phyloP scores from a whole-genome alignment of 2,888 invertebrate genomes.

The Sinohyriopsis cumingii region DNA sequence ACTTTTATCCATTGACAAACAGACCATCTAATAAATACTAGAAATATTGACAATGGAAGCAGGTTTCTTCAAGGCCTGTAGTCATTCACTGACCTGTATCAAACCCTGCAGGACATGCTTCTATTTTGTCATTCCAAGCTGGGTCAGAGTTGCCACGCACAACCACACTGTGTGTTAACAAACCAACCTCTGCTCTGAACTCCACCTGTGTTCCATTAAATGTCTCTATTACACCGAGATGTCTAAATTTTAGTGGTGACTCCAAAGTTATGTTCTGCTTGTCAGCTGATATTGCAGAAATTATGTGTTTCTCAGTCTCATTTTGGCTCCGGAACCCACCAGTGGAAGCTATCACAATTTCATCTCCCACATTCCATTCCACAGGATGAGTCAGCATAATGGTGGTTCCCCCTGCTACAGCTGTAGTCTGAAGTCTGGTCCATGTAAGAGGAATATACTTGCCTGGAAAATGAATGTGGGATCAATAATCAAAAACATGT shows the following conservation, averaged over 20 bases:
- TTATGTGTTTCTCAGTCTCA: conserved; percentile 57
- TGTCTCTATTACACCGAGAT: conserved; percentile 45
- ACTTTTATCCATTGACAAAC: too few species aligned
- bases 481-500: too few species aligned
- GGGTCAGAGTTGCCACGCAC: conserved; percentile 49
- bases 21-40: too few species aligned
- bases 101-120: conserved; percentile 64
- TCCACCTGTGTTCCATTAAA: conserved; percentile 33
- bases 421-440: conserved; percentile 51
- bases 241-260: conserved; percentile 39
- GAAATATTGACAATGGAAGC: background rate
- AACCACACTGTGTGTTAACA: conserved; percentile 57
- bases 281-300: conserved; percentile 44
- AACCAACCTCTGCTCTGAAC: conserved; percentile 61
- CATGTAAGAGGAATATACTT: conserved; percentile 48
- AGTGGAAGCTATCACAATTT: conserved; percentile 64
- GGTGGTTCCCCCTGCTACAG: conserved; percentile 39
- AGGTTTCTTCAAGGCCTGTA: background rate
- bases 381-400: too few species aligned
- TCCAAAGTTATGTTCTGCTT: conserved; percentile 49
- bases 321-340: conserved; percentile 50
- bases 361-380: conserved; percentile 56
- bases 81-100: conserved; percentile 53
- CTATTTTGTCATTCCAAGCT: conserved; percentile 55
- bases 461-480: conserved; percentile 27